Evolutionary conservation across 2,113 vertebrate species (phyloP).

Genomic region (Echinops telfairi): DNA sequence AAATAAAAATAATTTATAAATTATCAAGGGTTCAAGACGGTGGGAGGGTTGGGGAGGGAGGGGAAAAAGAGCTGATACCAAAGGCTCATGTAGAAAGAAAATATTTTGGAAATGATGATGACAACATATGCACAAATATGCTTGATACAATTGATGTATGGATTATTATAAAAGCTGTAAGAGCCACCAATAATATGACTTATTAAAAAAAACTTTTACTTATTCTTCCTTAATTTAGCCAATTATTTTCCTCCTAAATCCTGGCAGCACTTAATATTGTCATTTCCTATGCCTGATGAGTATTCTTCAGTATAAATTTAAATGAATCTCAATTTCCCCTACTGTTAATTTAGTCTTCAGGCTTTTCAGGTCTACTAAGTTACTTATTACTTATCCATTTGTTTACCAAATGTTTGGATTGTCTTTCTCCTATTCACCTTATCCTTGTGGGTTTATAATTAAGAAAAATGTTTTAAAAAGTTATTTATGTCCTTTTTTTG

Average conservation of each 20-base stretch:
- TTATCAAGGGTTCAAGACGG: no score
- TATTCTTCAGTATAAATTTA: constrained; percentile 10
- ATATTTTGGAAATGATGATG: no score
- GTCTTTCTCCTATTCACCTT: constrained; percentile 9
- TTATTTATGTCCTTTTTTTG: no score
- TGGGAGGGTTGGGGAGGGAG: no score
- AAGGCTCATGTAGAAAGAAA: no score
- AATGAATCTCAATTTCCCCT: constrained; percentile 44
- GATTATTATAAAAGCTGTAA: no score
- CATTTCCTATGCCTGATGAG: constrained; percentile 24
- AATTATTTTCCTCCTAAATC: background rate
- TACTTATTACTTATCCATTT: background rate
- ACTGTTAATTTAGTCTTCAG: background rate
- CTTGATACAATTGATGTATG: no score
- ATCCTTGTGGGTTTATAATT: constrained; percentile 14
- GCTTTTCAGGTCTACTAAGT: constrained; percentile 12
- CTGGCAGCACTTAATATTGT: background rate
- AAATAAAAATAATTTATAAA: no score
- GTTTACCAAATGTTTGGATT: constrained; percentile 31
- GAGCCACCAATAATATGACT: no score
- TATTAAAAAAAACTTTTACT: background rate
- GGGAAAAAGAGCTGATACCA: no score
- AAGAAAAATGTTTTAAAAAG: no score
- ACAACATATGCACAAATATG: no score
- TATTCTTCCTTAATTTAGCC: constrained; percentile 53